A percentile compares a stretch with the other conserved stretches of the same genome.
Evolutionary conservation across 2,888 invertebrate species (phyloP).

Genomic region (Polydrusus cervinus): DNA sequence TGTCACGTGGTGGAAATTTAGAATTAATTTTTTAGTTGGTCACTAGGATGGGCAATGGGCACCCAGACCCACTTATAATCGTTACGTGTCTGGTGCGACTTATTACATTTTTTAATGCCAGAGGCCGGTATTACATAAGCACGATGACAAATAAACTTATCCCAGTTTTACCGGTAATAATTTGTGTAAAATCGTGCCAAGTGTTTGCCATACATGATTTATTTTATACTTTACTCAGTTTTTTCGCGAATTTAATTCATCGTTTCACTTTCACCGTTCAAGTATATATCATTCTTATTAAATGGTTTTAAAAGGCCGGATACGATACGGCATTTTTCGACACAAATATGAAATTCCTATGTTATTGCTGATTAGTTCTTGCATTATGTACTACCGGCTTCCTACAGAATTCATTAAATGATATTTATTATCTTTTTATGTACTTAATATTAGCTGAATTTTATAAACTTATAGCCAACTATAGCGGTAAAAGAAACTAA

Average conservation of each 20-base stretch:
- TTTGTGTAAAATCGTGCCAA: neutral
- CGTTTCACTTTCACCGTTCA: slow-evolving; percentile 4
- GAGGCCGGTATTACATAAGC: neutral
- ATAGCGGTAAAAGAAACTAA: no score
- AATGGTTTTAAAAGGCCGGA: slow-evolving; percentile 2
- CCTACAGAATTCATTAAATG: neutral
- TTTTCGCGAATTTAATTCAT: neutral
- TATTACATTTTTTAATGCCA: no score
- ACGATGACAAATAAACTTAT: neutral
- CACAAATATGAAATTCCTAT: slow-evolving; percentile 1
- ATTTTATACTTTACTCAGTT: neutral
- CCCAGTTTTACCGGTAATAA: neutral
- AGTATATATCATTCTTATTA: neutral
- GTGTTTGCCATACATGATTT: slow-evolving; percentile 2
- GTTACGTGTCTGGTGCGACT: no score
- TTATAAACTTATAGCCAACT: no score
- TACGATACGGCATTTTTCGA: neutral
- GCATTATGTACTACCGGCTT: neutral
- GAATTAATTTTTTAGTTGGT: no score
- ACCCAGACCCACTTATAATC: no score
- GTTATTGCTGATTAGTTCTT: neutral
- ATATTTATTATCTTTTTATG: neutral
- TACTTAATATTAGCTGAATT: neutral
- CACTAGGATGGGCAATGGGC: no score
- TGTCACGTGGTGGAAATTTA: no score